Percentiles rank a stretch among this genome's conserved stretches.
phyloP scores from a whole-genome alignment of 2,113 vertebrate genomes.

The Micromys minutus region DNA sequence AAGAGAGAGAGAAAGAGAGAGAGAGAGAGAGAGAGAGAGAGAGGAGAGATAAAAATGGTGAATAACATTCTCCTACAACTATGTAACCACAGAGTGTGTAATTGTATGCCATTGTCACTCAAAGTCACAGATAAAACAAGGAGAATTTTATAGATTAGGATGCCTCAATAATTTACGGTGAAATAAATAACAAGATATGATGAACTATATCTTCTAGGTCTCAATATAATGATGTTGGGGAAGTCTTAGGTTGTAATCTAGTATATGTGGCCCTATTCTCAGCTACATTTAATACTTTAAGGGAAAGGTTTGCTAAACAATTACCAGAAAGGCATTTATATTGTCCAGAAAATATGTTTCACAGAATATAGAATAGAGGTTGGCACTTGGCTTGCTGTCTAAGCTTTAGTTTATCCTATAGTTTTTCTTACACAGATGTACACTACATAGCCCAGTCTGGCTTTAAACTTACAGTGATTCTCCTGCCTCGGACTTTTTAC shows the following conservation, averaged over 20 bases:
- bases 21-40: background rate
- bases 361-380: background rate
- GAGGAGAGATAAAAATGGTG: background rate
- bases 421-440: background rate
- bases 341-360: background rate
- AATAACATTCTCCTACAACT: background rate
- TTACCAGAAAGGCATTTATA: background rate
- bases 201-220: background rate
- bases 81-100: background rate
- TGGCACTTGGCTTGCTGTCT: background rate
- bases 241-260: background rate
- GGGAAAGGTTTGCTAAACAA: background rate
- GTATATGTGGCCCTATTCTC: background rate
- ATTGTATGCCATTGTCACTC: background rate
- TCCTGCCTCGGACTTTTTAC: background rate
- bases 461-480: background rate
- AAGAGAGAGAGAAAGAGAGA: background rate
- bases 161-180: background rate
- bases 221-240: background rate
- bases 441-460: background rate
- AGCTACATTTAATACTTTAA: background rate
- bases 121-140: conserved; percentile 16
- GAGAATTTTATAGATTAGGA: background rate
- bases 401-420: background rate
- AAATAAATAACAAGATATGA: conserved; percentile 18